These are phyloP conservation scores for Junonia oenone DNA, from an alignment of 2,888 invertebrate genomes.

Conservation along the genomic window DNA sequence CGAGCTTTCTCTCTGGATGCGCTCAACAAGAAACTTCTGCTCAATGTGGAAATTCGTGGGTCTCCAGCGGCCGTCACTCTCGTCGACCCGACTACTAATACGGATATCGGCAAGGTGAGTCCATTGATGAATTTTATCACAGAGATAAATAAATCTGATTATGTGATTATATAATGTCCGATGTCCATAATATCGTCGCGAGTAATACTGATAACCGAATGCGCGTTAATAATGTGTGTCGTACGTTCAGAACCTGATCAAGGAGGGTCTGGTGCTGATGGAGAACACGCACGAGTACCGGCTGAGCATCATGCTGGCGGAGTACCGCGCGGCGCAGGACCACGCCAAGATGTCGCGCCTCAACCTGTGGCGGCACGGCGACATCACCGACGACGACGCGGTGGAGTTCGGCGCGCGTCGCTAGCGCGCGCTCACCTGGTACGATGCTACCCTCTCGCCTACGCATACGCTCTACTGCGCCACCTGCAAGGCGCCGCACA, in stretches of 20 bases:
- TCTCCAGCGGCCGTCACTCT: conserved; percentile 79
- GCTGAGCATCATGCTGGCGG: conserved; percentile 86
- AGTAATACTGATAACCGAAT: too few species aligned
- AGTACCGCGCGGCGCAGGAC: conserved; percentile 92
- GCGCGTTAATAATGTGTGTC: too few species aligned
- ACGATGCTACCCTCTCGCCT: conserved; percentile 34
- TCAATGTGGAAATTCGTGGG: conserved; percentile 90
- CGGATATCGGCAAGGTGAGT: conserved; percentile 71
- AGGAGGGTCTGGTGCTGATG: conserved; percentile 91
- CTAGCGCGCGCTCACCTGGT: conserved; percentile 45
- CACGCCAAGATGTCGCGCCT: conserved; percentile 91
- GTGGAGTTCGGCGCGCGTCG: conserved; percentile 72
- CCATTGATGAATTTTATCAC: not conserved
- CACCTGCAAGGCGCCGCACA: conserved; percentile 49
- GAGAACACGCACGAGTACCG: conserved; percentile 90
- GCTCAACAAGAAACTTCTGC: conserved; percentile 86
- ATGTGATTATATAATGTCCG: too few species aligned
- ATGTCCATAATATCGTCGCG: too few species aligned
- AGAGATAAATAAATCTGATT: not conserved
- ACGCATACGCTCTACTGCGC: conserved; percentile 45
- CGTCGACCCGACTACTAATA: conserved; percentile 68
- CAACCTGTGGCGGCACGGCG: conserved; percentile 99
- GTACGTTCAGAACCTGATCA: conserved; percentile 90
- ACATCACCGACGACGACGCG: conserved; percentile 96
- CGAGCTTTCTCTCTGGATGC: conserved; percentile 82